Percentiles rank a stretch among this genome's conserved stretches.
Evolutionary conservation across 37 sponge, comb jelly and placozoan species (phyloP).

Genomic region (Chondrosia reniformis): DNA sequence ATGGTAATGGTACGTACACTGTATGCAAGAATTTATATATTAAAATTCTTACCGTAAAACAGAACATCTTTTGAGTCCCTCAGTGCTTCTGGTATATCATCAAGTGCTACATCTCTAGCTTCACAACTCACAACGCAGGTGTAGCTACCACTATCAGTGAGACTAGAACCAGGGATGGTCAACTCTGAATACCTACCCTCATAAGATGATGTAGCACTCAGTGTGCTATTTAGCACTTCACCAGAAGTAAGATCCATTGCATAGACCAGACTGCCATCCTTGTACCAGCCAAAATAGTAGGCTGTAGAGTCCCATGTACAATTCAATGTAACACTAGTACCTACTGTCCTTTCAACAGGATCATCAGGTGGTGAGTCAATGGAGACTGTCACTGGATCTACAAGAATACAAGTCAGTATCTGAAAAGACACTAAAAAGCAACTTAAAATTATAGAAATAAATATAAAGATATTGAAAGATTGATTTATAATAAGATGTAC

Average conservation of each 20-base stretch:
- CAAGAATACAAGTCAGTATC: too few relatives aligned
- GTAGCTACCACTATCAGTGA: slow-evolving; percentile 10
- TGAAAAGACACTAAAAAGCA: too few relatives aligned
- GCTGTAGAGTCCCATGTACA: background rate
- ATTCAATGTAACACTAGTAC: background rate
- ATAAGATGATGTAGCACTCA: background rate
- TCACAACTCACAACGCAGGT: slow-evolving; percentile 12
- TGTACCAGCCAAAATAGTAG: slow-evolving; percentile 6
- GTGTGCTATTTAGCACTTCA: too few relatives aligned
- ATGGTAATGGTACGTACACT: background rate
- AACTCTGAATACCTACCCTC: background rate
- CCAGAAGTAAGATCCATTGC: background rate
- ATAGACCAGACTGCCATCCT: background rate
- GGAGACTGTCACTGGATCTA: too few relatives aligned
- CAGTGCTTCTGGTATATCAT: background rate
- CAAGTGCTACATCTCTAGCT: background rate
- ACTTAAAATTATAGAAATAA: too few relatives aligned
- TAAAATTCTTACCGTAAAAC: background rate
- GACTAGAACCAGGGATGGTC: background rate
- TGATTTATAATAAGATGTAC: too few relatives aligned
- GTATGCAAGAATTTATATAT: background rate
- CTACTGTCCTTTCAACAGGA: too few relatives aligned
- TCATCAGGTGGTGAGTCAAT: too few relatives aligned
- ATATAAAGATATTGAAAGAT: too few relatives aligned
- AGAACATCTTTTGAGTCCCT: background rate